Evolutionary conservation across 2,888 invertebrate species (phyloP).

Genomic region (Pandemis cinnamomeana): DNA sequence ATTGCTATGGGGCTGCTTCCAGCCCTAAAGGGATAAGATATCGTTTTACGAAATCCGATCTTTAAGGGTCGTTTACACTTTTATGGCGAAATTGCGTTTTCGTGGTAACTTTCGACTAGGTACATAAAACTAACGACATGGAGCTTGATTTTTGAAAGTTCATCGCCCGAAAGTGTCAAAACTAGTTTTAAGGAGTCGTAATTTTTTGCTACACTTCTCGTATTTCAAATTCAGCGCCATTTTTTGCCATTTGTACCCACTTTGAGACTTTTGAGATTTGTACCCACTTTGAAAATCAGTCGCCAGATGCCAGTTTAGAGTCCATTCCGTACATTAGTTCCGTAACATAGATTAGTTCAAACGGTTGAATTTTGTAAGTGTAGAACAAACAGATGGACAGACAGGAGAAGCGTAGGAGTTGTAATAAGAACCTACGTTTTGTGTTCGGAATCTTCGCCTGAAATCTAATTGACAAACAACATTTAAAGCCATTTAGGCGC

Average conservation of each 20-base stretch:
- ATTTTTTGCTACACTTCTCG: no score
- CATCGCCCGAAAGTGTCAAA: no score
- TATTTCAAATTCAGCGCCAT: no score
- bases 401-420: background rate
- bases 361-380: background rate
- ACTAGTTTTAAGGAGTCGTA: no score
- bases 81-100: conserved; percentile 35
- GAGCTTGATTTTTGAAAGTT: no score
- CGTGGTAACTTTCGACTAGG: conserved; percentile 22
- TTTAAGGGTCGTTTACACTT: conserved; percentile 39
- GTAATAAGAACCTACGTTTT: background rate
- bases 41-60: conserved; percentile 41
- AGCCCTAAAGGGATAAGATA: conserved; percentile 42
- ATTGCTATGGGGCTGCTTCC: conserved; percentile 28
- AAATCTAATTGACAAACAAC: background rate
- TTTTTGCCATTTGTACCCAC: no score
- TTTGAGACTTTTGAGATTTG: no score
- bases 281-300: no score
- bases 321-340: background rate
- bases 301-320: background rate
- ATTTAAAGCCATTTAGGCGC: background rate
- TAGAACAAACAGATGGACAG: background rate
- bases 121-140: background rate
- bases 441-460: background rate
- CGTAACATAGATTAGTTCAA: no score